Conservation (phyloP, 2,113 vertebrate species). For the Smithornis capensis region DNA sequence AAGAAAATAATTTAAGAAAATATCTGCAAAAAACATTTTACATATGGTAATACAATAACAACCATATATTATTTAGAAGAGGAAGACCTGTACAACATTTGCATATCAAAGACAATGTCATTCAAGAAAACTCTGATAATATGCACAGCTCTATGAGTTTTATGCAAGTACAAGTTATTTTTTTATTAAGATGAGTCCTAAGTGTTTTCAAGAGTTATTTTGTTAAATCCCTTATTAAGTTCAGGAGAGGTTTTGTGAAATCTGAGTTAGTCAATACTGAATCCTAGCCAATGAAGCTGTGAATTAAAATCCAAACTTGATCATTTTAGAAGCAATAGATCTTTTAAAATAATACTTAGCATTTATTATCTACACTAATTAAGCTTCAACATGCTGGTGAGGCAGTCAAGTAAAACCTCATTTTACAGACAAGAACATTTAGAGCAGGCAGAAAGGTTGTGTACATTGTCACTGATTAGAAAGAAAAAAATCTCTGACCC, state of each 20-base stretch:
- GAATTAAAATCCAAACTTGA: slow-evolving; percentile 14
- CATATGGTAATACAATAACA: slow-evolving; percentile 18
- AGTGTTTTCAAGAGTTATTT: slow-evolving; percentile 6
- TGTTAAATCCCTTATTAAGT: slow-evolving; percentile 40
- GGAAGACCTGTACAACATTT: slow-evolving; percentile 2
- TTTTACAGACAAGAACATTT: slow-evolving; percentile 40
- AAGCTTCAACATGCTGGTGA: slow-evolving; percentile 32
- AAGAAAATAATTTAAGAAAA: background rate
- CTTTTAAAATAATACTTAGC: slow-evolving; percentile 24
- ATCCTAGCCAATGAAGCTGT: background rate
- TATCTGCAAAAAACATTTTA: slow-evolving; percentile 26
- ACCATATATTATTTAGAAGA: background rate
- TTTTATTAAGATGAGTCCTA: background rate
- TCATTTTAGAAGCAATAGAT: background rate
- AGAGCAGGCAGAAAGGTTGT: slow-evolving; percentile 44
- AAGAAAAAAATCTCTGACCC: slow-evolving; percentile 48
- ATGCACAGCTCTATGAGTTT: background rate
- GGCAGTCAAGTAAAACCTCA: slow-evolving; percentile 8
- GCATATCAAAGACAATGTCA: slow-evolving; percentile 33
- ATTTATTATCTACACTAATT: slow-evolving; percentile 42
- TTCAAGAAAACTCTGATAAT: slow-evolving; percentile 3
- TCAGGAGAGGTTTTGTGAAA: background rate
- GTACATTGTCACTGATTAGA: slow-evolving; percentile 15
- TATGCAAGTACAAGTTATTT: background rate
- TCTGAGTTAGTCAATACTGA: background rate